Evolutionary conservation across 1,140 invertebrate genomes (phyloP).

Genomic region (Eumeta japonica): DNA sequence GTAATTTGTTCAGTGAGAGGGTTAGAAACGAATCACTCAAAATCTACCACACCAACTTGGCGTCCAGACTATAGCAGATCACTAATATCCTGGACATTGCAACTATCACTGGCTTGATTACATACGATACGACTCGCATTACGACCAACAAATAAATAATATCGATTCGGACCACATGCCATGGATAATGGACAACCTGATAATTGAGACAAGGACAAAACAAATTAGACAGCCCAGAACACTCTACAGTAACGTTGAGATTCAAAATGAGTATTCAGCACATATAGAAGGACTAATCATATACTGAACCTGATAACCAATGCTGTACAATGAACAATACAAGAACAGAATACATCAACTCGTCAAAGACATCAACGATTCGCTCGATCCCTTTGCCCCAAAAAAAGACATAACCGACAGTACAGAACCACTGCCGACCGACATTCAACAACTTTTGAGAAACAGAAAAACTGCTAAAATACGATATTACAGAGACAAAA

Average conservation of each 20-base stretch:
- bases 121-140: too few species aligned
- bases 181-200: not conserved
- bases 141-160: slow-evolving; percentile 1
- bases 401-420: not conserved
- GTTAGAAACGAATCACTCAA: too few species aligned
- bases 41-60: too few species aligned
- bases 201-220: not conserved
- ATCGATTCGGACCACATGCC: slow-evolving; percentile 5
- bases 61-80: slow-evolving; percentile 1
- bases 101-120: too few species aligned
- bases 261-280: not conserved
- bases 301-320: too few species aligned
- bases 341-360: too few species aligned
- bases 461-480: not conserved
- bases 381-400: too few species aligned
- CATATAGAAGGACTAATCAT: not conserved
- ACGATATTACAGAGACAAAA: slow-evolving; percentile 3
- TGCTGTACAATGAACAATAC: too few species aligned
- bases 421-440: too few species aligned
- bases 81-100: too few species aligned
- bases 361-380: too few species aligned
- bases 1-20: too few species aligned
- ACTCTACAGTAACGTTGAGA: not conserved
- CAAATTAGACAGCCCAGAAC: not conserved
- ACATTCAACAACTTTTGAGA: slow-evolving; percentile 3